Percentiles rank a stretch among this genome's conserved stretches.
Evolutionary conservation across 2,113 vertebrate genomes (phyloP).

Genomic region (Ophiodon elongatus): DNA sequence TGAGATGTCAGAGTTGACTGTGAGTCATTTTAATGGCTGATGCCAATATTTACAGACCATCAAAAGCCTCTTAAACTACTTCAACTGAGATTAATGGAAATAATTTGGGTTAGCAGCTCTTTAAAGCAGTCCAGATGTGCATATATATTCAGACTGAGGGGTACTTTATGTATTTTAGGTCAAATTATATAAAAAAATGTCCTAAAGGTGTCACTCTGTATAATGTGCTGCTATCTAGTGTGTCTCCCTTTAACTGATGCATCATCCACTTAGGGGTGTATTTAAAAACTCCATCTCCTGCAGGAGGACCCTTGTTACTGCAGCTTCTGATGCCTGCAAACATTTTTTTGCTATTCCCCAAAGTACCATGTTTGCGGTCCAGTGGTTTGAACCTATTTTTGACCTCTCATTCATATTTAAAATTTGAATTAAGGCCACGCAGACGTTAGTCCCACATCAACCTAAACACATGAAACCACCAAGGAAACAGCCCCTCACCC

Average conservation of each 20-base stretch:
- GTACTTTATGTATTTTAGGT: slow-evolving; percentile 10
- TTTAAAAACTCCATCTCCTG: background rate
- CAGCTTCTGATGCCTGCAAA: background rate
- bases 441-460: background rate
- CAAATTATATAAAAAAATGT: background rate
- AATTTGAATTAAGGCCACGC: background rate
- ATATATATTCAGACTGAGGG: background rate
- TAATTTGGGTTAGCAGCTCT: background rate
- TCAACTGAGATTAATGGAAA: background rate
- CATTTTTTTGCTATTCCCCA: background rate
- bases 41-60: background rate
- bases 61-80: background rate
- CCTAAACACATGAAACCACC: background rate
- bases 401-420: slow-evolving; percentile 16
- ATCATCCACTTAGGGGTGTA: background rate
- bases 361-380: background rate
- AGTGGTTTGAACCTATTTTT: slow-evolving; percentile 20
- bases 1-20: background rate
- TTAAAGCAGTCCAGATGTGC: background rate
- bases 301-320: background rate
- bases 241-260: background rate
- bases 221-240: background rate
- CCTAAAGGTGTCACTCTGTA: background rate
- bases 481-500: background rate
- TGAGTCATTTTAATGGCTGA: background rate